Evolutionary conservation across 2,888 invertebrate species (phyloP).

Genomic region (Drosophila diplacantha): DNA sequence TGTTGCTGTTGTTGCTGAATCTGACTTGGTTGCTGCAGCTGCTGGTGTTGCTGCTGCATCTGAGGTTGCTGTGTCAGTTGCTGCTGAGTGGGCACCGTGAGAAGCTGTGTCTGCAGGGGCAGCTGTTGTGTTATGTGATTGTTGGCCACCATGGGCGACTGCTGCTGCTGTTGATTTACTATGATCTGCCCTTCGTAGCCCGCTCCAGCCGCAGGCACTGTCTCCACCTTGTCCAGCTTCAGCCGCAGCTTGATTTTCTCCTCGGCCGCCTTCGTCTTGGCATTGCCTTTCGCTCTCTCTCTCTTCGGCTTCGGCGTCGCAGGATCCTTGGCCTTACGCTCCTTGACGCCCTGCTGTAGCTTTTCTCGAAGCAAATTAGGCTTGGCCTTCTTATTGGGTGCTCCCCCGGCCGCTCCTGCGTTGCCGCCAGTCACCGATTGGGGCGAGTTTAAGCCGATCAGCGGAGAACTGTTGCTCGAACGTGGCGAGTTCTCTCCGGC

Average conservation of each 20-base stretch:
- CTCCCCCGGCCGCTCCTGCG: background rate
- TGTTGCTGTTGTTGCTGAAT: constrained; percentile 39
- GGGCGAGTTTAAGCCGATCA: constrained; percentile 43
- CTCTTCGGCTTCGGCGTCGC: constrained; percentile 65
- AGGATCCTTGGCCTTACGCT: constrained; percentile 68
- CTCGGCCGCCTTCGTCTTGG: constrained; percentile 64
- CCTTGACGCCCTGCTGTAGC: constrained; percentile 74
- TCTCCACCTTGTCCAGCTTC: constrained; percentile 89
- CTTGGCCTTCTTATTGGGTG: constrained; percentile 67
- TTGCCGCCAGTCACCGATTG: constrained; percentile 22
- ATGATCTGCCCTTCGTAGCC: constrained; percentile 21
- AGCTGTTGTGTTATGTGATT: constrained; percentile 49
- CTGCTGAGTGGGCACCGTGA: constrained; percentile 39
- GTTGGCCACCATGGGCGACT: constrained; percentile 45
- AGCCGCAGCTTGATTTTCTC: constrained; percentile 90
- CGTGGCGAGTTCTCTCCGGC: constrained; percentile 55
- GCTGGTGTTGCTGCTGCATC: constrained; percentile 40
- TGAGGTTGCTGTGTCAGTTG: constrained; percentile 27
- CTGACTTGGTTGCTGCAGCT: constrained; percentile 19
- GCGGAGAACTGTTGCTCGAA: constrained; percentile 57
- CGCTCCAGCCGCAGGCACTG: constrained; percentile 5
- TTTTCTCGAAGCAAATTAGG: constrained; percentile 75
- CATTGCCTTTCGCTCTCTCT: constrained; percentile 69
- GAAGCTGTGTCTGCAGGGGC: constrained; percentile 48
- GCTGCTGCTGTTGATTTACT: constrained; percentile 46